Conservation (phyloP, 2,888 invertebrate genomes). For the Noctuana brunneofusca region DNA sequence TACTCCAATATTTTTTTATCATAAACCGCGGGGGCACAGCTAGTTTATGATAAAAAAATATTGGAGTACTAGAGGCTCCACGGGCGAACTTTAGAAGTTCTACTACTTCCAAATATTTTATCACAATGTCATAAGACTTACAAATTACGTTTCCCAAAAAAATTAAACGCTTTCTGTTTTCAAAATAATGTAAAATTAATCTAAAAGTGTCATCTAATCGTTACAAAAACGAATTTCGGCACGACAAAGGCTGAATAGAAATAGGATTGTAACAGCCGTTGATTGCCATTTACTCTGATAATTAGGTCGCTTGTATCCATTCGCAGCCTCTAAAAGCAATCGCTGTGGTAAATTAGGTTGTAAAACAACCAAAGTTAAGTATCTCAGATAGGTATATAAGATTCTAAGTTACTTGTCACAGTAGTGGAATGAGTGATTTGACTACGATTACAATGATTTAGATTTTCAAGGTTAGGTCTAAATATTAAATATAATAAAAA, state of each 20-base stretch:
- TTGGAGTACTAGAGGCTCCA: too few relatives aligned
- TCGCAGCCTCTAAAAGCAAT: slow-evolving; percentile 6
- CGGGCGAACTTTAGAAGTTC: too few relatives aligned
- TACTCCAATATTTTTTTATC: too few relatives aligned
- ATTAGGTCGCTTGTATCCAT: slow-evolving; percentile 24
- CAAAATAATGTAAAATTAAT: neutral
- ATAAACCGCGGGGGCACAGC: too few relatives aligned
- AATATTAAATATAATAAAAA: neutral
- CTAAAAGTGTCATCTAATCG: slow-evolving; percentile 5
- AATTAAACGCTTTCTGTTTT: neutral
- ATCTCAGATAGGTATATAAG: neutral
- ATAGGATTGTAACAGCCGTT: slow-evolving; percentile 14
- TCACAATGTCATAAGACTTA: too few relatives aligned
- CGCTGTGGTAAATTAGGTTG: slow-evolving; percentile 13
- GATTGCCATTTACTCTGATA: slow-evolving; percentile 24
- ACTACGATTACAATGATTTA: neutral
- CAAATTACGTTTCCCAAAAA: too few relatives aligned
- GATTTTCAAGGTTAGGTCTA: neutral
- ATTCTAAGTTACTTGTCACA: neutral
- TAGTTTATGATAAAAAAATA: too few relatives aligned
- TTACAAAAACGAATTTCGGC: neutral
- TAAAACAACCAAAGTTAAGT: neutral
- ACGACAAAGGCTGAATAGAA: slow-evolving; percentile 20
- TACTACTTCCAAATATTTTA: too few relatives aligned
- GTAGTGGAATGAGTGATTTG: neutral